Conservation (phyloP, 92 coral and sea anemone genomes). For the Palythoa grandis region DNA sequence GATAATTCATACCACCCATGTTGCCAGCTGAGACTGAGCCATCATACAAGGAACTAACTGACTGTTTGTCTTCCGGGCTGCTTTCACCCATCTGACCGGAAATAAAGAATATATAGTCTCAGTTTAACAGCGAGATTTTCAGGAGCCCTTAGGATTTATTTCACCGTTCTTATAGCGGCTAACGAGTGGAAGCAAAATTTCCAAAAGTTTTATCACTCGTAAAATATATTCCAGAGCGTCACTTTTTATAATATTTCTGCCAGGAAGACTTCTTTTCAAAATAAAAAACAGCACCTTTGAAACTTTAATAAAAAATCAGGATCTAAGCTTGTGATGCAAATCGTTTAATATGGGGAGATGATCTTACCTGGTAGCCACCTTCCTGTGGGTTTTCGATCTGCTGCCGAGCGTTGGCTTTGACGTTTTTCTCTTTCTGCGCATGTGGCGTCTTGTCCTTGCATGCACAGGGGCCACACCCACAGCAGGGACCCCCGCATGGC, state of each 20-base stretch:
- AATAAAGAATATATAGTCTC: not conserved
- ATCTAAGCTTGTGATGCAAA: not conserved
- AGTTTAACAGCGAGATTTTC: too few species aligned
- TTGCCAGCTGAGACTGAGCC: constrained; percentile 12
- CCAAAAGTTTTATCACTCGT: not conserved
- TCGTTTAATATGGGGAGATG: not conserved
- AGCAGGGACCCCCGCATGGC: constrained; percentile 54
- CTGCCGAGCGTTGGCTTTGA: constrained; percentile 69
- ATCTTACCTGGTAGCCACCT: constrained; percentile 6
- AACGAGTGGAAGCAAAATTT: too few species aligned
- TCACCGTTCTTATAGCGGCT: too few species aligned
- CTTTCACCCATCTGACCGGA: constrained; percentile 3
- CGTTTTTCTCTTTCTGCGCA: constrained; percentile 52
- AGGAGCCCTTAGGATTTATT: too few species aligned
- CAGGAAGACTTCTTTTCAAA: not conserved
- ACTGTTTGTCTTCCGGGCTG: not conserved
- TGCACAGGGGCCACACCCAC: constrained; percentile 63
- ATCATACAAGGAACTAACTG: not conserved
- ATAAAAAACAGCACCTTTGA: not conserved
- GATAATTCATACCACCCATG: constrained; percentile 21
- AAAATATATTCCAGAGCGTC: too few species aligned
- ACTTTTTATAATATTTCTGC: too few species aligned
- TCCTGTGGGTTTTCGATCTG: constrained; percentile 67
- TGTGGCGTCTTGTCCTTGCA: constrained; percentile 62
- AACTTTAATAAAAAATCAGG: not conserved